Conservation (phyloP, 64 coral and sea anemone genomes). For the Montipora capricornis region DNA sequence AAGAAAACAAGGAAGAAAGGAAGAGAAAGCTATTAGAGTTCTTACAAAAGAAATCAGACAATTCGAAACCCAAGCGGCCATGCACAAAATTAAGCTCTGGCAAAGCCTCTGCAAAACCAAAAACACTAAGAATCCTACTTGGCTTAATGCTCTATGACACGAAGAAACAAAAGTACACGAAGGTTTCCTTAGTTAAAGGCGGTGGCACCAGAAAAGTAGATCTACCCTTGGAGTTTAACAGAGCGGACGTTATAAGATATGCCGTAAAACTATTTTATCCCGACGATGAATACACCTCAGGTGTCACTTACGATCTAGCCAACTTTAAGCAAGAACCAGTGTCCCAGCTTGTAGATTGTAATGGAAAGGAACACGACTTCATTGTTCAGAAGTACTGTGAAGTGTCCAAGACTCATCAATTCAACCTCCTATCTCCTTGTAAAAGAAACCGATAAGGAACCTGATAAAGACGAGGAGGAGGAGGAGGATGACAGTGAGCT, state of each 20-base stretch:
- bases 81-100: background rate
- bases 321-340: constrained; percentile 30
- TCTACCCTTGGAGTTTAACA: background rate
- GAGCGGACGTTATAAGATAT: constrained; percentile 12
- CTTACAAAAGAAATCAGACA: background rate
- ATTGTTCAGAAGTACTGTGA: constrained; percentile 23
- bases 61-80: background rate
- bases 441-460: background rate
- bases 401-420: constrained; percentile 7
- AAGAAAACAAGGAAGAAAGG: background rate
- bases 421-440: constrained; percentile 14
- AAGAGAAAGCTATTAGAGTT: background rate
- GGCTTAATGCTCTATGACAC: background rate
- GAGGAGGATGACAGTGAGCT: background rate
- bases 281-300: constrained; percentile 9
- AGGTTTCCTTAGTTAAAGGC: background rate
- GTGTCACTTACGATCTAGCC: background rate
- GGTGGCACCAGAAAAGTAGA: constrained; percentile 21
- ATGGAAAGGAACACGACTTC: background rate
- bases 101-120: background rate
- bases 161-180: background rate
- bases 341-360: background rate
- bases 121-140: background rate
- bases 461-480: background rate
- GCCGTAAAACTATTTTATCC: constrained; percentile 3